phyloP scores from a whole-genome alignment of 2,797 vertebrate genomes.

The Gallinago nigripennis region DNA sequence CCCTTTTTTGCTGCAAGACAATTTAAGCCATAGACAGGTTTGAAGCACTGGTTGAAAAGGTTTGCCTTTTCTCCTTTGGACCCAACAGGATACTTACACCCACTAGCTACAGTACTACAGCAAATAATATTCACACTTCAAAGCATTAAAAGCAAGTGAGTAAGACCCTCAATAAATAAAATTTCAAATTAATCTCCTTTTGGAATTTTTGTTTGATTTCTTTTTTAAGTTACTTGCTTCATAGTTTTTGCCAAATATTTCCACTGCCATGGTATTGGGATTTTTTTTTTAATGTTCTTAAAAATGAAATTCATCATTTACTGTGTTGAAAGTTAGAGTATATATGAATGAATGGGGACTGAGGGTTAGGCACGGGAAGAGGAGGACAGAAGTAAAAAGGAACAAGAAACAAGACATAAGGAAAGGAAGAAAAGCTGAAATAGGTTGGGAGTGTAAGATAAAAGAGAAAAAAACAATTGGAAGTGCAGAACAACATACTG shows the following conservation, averaged over 20 bases:
- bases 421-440: neutral
- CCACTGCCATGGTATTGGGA: neutral
- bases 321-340: neutral
- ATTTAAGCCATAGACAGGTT: neutral
- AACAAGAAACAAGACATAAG: neutral
- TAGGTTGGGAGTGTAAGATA: neutral
- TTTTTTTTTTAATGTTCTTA: neutral
- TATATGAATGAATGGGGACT: neutral
- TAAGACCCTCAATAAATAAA: neutral
- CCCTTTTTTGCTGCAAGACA: neutral
- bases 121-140: neutral
- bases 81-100: neutral
- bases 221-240: neutral
- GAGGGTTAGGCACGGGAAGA: neutral
- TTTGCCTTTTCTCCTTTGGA: neutral
- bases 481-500: neutral
- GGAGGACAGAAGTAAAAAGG: neutral
- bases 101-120: neutral
- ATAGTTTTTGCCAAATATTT: neutral
- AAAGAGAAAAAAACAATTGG: neutral
- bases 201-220: neutral
- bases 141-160: neutral
- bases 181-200: neutral
- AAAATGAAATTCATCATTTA: neutral
- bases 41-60: neutral